Conservation (phyloP, 2,797 vertebrate genomes). For the Pampus argenteus region DNA sequence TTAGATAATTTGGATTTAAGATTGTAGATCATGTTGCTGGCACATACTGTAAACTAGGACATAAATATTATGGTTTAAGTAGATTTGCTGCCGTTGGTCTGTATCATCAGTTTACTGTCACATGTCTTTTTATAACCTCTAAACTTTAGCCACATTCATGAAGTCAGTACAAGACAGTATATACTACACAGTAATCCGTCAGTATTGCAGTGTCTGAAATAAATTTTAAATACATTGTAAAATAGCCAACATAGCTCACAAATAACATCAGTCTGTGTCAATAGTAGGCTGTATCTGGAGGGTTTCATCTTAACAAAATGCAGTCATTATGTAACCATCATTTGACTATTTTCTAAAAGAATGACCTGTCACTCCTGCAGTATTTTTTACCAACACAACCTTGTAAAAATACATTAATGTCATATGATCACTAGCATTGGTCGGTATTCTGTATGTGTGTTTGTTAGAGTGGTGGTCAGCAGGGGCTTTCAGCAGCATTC, state of each 20-base stretch:
- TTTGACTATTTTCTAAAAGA: no score
- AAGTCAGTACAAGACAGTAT: background rate
- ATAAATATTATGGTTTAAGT: background rate
- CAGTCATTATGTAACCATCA: no score
- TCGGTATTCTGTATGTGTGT: no score
- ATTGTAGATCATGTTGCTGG: background rate
- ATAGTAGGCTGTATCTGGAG: background rate
- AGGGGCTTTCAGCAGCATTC: no score
- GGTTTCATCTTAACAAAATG: no score
- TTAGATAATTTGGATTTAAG: background rate
- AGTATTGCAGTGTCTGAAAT: background rate
- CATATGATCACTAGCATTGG: background rate
- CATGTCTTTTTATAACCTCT: background rate
- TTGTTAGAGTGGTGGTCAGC: background rate
- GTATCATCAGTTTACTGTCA: background rate
- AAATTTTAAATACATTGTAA: constrained; percentile 3
- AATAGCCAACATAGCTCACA: background rate
- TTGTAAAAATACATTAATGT: no score
- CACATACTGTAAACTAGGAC: background rate
- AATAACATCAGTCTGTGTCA: background rate
- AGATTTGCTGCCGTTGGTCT: background rate
- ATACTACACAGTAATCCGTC: background rate
- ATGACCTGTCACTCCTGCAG: no score
- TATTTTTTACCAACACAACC: no score
- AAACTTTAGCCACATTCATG: background rate